Percentiles rank a stretch among this genome's conserved stretches.
phyloP scores from a whole-genome alignment of 2,113 vertebrate genomes.

The Anoura caudifer region DNA sequence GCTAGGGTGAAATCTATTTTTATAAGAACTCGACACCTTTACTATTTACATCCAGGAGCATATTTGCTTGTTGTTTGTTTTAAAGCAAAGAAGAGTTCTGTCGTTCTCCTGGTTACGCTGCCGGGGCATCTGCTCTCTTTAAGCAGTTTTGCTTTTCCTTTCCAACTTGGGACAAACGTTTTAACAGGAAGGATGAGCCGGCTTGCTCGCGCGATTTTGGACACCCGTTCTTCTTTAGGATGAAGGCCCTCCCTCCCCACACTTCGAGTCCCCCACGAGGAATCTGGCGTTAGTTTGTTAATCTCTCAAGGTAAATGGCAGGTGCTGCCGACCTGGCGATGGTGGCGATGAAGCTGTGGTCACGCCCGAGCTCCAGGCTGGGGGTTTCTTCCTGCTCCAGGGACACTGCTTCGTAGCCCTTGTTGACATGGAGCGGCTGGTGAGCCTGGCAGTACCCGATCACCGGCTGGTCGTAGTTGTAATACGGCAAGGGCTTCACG shows the following conservation, averaged over 20 bases:
- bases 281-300: slow-evolving; percentile 77
- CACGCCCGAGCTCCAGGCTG: slow-evolving; percentile 80
- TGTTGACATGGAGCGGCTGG: slow-evolving; percentile 83
- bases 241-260: slow-evolving; percentile 17
- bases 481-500: slow-evolving; percentile 85
- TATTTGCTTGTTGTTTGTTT: slow-evolving; percentile 62
- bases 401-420: slow-evolving; percentile 79
- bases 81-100: slow-evolving; percentile 79
- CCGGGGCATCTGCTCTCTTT: background rate
- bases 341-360: slow-evolving; percentile 85
- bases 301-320: slow-evolving; percentile 86
- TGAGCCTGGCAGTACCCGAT: slow-evolving; percentile 87
- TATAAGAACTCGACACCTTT: slow-evolving; percentile 81
- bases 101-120: slow-evolving; percentile 60
- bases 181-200: background rate
- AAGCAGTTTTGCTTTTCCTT: background rate
- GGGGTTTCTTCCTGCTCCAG: slow-evolving; percentile 75
- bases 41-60: slow-evolving; percentile 84
- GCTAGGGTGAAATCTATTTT: slow-evolving; percentile 84
- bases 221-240: background rate
- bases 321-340: slow-evolving; percentile 85
- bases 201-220: background rate
- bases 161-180: background rate
- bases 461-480: slow-evolving; percentile 83
- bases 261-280: background rate